These are phyloP conservation scores for Bufotes viridis DNA, from an alignment of 2,797 vertebrate genomes.

Conservation along the genomic window DNA sequence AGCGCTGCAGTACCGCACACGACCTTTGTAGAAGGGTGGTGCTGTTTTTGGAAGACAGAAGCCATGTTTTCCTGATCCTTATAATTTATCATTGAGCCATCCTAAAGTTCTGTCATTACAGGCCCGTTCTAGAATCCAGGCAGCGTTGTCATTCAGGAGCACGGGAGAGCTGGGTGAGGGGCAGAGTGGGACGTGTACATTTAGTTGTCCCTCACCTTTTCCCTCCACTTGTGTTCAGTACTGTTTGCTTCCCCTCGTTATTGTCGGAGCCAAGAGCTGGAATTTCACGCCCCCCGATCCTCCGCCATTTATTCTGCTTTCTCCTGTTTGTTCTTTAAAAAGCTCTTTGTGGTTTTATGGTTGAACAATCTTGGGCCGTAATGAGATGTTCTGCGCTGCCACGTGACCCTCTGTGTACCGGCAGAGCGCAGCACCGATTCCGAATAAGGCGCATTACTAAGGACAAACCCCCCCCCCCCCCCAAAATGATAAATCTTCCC, in stretches of 20 bases:
- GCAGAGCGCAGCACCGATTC: too few species aligned
- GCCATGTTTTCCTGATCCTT: too few species aligned
- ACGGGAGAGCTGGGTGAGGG: not conserved
- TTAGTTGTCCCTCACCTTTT: too few species aligned
- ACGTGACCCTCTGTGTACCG: not conserved
- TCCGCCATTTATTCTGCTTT: not conserved
- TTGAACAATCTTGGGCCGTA: not conserved
- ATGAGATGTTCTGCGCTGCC: not conserved
- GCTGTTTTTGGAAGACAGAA: too few species aligned
- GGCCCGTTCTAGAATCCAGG: too few species aligned
- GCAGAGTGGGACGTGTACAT: too few species aligned
- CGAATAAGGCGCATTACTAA: not conserved
- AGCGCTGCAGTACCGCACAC: too few species aligned
- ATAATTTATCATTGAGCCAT: too few species aligned
- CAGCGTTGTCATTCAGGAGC: not conserved
- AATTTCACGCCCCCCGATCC: not conserved
- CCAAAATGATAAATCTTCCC: not conserved
- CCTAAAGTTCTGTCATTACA: too few species aligned
- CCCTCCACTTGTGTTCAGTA: too few species aligned
- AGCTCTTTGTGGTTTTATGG: conserved; percentile 20
- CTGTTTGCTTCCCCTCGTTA: not conserved
- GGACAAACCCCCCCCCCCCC: not conserved
- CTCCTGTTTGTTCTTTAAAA: not conserved
- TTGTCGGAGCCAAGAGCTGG: not conserved
- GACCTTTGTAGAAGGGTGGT: too few species aligned